Evolutionary conservation across 2,113 vertebrate genomes (phyloP), one percentile per base, ranked within the genome.

Genomic region (Paramisgurnus dabryanus): DNA sequence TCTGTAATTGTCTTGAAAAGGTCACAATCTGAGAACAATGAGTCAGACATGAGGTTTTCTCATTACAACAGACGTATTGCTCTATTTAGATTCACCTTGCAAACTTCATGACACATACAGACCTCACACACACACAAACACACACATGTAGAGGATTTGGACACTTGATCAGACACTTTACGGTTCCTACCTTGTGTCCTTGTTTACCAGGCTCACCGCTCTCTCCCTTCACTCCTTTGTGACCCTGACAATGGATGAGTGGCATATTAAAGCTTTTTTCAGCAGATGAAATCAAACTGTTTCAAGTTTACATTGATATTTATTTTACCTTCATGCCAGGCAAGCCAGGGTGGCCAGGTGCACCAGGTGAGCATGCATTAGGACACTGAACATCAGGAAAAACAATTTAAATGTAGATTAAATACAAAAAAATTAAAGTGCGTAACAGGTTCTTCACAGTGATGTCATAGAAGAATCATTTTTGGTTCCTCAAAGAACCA

Each of bases 141-240:
- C 7, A 34, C 5, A 10, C 4, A 11, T n/a, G 4, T 11, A 34
- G 7, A 45, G 18, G n/a, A 10, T 60, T 60, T 72, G 15, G 8
- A 39, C 6, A 39, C 9, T 65, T n/a, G 39, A 5, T 39, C 5
- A 11, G 2, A 17, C 11, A 34, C 9, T 39, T 27, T 45, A 4
- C 3, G 40, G 34, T 61, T 73, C 85, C 94, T 95, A 98, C 98
- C 96, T 98, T 98, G 89, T 98, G 96, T 43, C 97, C 97, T 92
- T 99, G 97, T 91, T 95, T 98, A 85, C 98, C 98, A 70, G 98
- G 98, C 87, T 98, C 97, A 67, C 98, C 98, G 74, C 88, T 86
- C 80, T 98, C 97, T 80, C 96, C 98, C 90, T 97, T 98, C 57
- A 91, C 93, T 53, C 97, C 98, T 92, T 99, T 99, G 82, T 98